Evolutionary conservation across 2,888 invertebrate species (phyloP).

Genomic region (Alloplasta piceator): DNA sequence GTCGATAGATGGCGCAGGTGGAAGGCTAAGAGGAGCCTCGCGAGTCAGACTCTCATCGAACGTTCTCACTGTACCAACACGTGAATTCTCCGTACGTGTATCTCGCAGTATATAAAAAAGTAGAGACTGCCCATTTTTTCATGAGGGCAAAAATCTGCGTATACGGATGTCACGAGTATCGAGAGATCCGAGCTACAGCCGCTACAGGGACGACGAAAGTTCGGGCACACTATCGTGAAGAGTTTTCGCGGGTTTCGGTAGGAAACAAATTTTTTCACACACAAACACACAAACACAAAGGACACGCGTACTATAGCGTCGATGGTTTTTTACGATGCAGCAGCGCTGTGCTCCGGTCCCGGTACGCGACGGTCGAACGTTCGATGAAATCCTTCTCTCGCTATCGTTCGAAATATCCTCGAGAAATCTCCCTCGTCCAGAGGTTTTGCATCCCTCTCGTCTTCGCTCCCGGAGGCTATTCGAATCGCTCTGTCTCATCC

Average conservation of each 20-base stretch:
- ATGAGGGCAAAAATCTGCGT: not conserved
- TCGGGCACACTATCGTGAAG: not conserved
- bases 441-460: not conserved
- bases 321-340: conserved; percentile 35
- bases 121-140: too few species aligned
- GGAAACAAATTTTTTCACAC: not conserved
- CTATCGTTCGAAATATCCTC: conserved; percentile 36
- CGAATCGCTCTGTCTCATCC: not conserved
- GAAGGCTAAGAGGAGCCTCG: not conserved
- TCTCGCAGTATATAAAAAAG: too few species aligned
- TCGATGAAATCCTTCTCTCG: conserved; percentile 17
- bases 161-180: conserved; percentile 9
- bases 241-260: not conserved
- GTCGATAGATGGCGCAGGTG: not conserved
- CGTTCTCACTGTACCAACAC: not conserved
- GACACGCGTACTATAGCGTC: not conserved
- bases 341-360: conserved; percentile 56
- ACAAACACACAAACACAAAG: not conserved
- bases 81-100: too few species aligned
- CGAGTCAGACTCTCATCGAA: not conserved
- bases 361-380: conserved; percentile 55
- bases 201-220: not conserved
- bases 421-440: not conserved
- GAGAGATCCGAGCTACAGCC: conserved; percentile 4
- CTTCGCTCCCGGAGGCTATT: not conserved